phyloP scores from a whole-genome alignment of 30 jellyfish, hydroid and myxozoan genomes.

The Clytia hemisphaerica region DNA sequence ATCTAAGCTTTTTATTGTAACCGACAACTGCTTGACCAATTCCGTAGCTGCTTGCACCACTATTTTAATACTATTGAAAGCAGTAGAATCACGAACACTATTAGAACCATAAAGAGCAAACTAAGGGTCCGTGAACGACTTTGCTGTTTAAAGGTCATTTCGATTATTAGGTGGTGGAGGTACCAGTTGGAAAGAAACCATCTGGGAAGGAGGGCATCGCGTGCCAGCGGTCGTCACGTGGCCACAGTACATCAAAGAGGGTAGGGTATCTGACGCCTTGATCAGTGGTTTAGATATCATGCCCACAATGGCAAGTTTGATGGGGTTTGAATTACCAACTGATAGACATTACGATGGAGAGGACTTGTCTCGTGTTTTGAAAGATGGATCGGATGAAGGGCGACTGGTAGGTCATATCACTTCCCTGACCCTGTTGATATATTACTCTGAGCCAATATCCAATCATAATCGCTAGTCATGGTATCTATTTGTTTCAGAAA shows the following conservation, averaged over 20 bases:
- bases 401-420: background rate
- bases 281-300: background rate
- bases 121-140: too few species aligned
- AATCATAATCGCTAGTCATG: too few species aligned
- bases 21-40: too few species aligned
- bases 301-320: background rate
- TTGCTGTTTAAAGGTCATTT: too few species aligned
- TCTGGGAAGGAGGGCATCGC: constrained; percentile 22
- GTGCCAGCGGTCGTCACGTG: constrained; percentile 5
- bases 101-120: too few species aligned
- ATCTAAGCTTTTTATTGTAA: too few species aligned
- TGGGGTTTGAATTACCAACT: background rate
- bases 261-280: background rate
- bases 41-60: too few species aligned
- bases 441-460: too few species aligned
- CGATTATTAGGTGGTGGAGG: constrained; percentile 35
- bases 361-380: background rate
- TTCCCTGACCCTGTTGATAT: background rate
- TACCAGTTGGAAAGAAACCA: background rate
- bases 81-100: too few species aligned
- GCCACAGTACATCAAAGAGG: background rate
- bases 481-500: too few species aligned
- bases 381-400: background rate
- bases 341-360: background rate
- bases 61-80: too few species aligned